Percentiles rank a stretch among this genome's conserved stretches.
These are phyloP conservation scores for Pan paniscus DNA, from an alignment of 2,113 vertebrate species.

Conservation along the genomic window DNA sequence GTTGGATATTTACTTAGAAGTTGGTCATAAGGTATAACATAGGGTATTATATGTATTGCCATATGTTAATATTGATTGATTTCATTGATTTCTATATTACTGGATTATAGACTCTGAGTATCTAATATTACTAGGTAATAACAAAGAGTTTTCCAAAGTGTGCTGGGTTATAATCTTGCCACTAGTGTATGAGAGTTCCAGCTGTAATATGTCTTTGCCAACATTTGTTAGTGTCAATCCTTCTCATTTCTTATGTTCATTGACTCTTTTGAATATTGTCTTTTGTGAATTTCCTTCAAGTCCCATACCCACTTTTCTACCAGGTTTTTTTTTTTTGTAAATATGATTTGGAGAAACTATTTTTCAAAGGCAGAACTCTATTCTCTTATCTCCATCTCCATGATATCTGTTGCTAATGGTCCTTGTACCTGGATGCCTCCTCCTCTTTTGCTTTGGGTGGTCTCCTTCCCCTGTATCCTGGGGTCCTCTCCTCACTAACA, in stretches of 20 bases:
- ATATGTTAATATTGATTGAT: background rate
- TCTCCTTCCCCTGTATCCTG: no score
- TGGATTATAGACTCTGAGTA: background rate
- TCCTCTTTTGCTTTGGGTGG: background rate
- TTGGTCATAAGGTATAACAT: background rate
- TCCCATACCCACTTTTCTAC: background rate
- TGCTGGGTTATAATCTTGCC: background rate
- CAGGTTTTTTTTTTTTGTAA: background rate
- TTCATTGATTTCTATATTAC: background rate
- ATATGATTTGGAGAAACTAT: background rate
- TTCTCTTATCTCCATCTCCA: background rate
- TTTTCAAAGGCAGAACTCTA: background rate
- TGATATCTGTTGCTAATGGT: background rate
- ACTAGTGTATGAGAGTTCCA: background rate
- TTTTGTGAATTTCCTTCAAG: slow-evolving; percentile 20
- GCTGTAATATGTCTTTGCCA: background rate
- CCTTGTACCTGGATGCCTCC: background rate
- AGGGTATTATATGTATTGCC: background rate
- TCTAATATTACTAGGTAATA: background rate
- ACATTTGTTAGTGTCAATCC: background rate
- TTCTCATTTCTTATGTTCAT: background rate
- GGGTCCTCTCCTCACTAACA: background rate
- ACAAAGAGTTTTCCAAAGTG: background rate
- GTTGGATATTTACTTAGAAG: background rate
- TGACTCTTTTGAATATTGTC: background rate